A percentile compares a stretch with the other conserved stretches of the same genome.
Conservation (phyloP, 2,888 invertebrate genomes). For the Chrysolina americana region DNA sequence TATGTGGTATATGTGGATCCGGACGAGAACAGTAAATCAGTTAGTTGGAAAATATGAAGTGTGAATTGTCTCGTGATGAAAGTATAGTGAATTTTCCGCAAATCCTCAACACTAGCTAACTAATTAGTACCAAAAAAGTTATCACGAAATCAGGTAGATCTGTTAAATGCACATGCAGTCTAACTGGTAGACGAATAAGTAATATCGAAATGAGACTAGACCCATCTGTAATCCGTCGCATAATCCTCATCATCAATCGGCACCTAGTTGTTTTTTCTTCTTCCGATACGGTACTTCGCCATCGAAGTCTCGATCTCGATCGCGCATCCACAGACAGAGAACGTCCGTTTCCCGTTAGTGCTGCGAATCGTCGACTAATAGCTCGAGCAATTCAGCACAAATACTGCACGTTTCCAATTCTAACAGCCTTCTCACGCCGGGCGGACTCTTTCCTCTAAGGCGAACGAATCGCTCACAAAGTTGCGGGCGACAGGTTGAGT, state of each 20-base stretch:
- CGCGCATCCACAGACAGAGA: not conserved
- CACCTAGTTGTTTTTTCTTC: constrained; percentile 6
- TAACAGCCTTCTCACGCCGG: not conserved
- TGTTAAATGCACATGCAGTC: too few relatives aligned
- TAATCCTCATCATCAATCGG: not conserved
- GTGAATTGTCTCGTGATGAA: too few relatives aligned
- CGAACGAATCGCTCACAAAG: not conserved
- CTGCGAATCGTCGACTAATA: not conserved
- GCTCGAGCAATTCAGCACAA: constrained; percentile 7
- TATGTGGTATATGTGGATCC: too few relatives aligned
- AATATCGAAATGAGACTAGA: not conserved
- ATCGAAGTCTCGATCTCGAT: not conserved
- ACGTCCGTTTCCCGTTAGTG: not conserved
- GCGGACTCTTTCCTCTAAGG: not conserved
- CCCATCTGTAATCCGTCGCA: not conserved
- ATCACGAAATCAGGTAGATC: too few relatives aligned
- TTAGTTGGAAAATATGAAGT: too few relatives aligned
- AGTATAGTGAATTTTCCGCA: too few relatives aligned
- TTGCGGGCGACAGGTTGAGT: not conserved
- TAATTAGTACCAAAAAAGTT: too few relatives aligned
- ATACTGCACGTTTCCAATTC: constrained; percentile 11
- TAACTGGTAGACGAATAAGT: not conserved
- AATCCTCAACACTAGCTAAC: too few relatives aligned
- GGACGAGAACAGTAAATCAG: too few relatives aligned
- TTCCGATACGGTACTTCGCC: constrained; percentile 11